Conservation (phyloP, 1,140 invertebrate genomes). For the Calosoma granatense region DNA sequence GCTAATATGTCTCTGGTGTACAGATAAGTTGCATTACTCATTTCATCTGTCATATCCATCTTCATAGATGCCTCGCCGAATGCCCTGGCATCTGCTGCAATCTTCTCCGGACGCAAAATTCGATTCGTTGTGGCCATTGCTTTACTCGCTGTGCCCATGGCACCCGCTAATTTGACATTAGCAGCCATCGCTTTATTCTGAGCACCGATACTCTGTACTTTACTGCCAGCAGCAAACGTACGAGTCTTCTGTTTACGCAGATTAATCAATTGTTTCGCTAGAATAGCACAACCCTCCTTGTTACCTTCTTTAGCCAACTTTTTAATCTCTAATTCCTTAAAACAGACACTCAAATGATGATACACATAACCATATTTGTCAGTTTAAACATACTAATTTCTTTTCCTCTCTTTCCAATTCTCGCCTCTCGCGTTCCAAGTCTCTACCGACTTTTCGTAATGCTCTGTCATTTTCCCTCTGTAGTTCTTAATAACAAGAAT, state of each 20-base stretch:
- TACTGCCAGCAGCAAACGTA: conserved; percentile 64
- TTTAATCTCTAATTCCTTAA: conserved; percentile 78
- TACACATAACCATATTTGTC: conserved; percentile 13
- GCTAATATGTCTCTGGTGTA: conserved; percentile 8
- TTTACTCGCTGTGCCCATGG: conserved; percentile 77
- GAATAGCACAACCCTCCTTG: conserved; percentile 67
- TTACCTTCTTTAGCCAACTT: conserved; percentile 79
- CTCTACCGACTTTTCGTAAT: conserved; percentile 67
- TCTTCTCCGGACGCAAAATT: conserved; percentile 74
- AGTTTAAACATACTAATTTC: conserved; percentile 54
- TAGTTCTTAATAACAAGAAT: conserved; percentile 52
- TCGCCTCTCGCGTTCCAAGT: conserved; percentile 69
- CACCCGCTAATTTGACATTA: conserved; percentile 73
- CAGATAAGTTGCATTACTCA: conserved; percentile 60
- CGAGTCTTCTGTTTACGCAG: conserved; percentile 80
- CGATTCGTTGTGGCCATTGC: conserved; percentile 84
- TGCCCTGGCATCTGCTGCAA: conserved; percentile 68
- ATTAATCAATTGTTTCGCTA: conserved; percentile 83
- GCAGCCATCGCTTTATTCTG: conserved; percentile 84
- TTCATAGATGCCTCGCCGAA: conserved; percentile 74
- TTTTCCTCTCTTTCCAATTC: conserved; percentile 82
- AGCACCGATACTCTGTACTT: conserved; percentile 61
- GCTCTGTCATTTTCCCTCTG: conserved; percentile 71
- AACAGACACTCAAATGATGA: conserved; percentile 17
- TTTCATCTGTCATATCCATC: conserved; percentile 92